phyloP scores from a whole-genome alignment of 2,888 invertebrate species.

The Hanleya hanleyi region DNA sequence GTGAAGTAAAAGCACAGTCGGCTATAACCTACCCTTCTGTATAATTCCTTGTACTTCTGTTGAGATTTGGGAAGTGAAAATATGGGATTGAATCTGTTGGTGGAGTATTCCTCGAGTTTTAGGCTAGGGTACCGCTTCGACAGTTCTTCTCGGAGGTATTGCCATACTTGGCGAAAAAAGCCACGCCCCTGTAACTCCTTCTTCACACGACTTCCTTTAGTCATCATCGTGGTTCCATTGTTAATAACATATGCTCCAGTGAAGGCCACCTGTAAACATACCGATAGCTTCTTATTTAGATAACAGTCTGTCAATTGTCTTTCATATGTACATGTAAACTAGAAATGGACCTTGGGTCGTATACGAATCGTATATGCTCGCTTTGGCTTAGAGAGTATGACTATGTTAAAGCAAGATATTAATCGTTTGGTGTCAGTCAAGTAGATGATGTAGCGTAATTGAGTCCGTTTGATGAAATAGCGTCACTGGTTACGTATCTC shows the following conservation, averaged over 20 bases:
- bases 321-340: too few relatives aligned
- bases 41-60: background rate
- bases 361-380: too few relatives aligned
- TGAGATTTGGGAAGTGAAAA: background rate
- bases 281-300: too few relatives aligned
- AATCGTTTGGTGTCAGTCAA: too few relatives aligned
- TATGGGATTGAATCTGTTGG: background rate
- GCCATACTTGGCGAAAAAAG: background rate
- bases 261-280: conserved; percentile 1
- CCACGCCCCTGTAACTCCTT: background rate
- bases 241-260: background rate
- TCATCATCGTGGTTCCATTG: background rate
- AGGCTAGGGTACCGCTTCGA: background rate
- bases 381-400: too few relatives aligned
- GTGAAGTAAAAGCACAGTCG: background rate
- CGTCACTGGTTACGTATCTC: too few relatives aligned
- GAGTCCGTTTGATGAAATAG: too few relatives aligned
- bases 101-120: background rate
- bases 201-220: background rate
- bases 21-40: background rate
- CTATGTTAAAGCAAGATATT: too few relatives aligned
- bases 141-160: background rate
- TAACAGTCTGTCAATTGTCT: too few relatives aligned
- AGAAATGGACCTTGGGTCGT: too few relatives aligned
- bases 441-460: too few relatives aligned